Base-by-base conservation (phyloP, 1,140 invertebrate species). In the Delia radicum region DNA sequence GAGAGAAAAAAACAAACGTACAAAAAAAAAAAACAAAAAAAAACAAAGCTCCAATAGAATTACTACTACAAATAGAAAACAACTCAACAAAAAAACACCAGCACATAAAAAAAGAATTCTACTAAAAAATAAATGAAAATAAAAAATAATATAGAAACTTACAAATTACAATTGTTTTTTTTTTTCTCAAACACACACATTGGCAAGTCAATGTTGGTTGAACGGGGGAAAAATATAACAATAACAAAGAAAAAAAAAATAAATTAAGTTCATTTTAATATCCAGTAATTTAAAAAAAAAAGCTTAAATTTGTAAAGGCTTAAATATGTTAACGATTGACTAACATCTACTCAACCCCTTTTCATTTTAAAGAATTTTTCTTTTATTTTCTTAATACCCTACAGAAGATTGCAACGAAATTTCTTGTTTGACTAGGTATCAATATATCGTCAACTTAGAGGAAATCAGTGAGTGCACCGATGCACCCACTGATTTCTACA, bases 271-370 rank as follows among this genome's bases (percentile, higher is more conserved):
- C 18, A 33, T 69, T 69, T 69, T 69, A 33, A 31, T 69, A 69
- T 69, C 29, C 13, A 21, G 65, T 69, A 69, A 69, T 69, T 69
- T 69, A 55, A 46, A 46, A 46, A 46, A 46, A 46, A 8, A 65
- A 69, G 65, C 6, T 18, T 31, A 21, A 69, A 69, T 21, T 69
- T 69, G 65, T 69, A 69, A 69, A 69, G 65, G 65, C 65, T 69
- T 69, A 69, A 69, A 69, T 33, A 69, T 69, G 65, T 69, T 69
- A 69, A 69, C 65, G 65, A 28, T 69, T 69, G 65, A 69, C 65
- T 69, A 69, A 69, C 65, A 33, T n/a, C 29, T 33, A 21, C 65
- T 29, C 65, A 33, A 21, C 10, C 21, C n/a, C 29, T 55, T 55
- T 55, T 55, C 46, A 55, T 18, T 55, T 55, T n/a, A 4, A 55